Evolutionary conservation across 2,113 vertebrate species (phyloP), one percentile per base, ranked within the genome.

Genomic region (Eptesicus fuscus): DNA sequence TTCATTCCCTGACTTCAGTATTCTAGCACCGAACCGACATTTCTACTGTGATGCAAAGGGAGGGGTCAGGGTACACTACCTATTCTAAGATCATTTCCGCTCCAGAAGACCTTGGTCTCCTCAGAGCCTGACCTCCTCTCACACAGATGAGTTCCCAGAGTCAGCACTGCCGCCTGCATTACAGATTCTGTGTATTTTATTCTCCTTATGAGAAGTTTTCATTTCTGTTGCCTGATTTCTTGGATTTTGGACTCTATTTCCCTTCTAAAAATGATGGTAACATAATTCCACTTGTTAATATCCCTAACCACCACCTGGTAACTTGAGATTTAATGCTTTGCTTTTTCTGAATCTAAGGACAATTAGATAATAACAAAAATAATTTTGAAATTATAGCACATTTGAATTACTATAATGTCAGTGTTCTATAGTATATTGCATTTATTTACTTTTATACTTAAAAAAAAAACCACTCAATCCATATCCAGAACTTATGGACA

Each of bases 51-150:
- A 79, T 9, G n/a, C 3, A n/a, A 20, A n/a, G 9, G 4, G 10
- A 30, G 7, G 4, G 5, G 0, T n/a, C 0, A 13, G 2, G 3
- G 16, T 37, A 5, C 22, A 18, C 53, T 28, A 14, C 35, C 1
- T 61, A 6, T 47, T 82, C 86, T 77, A 56, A 71, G 17, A 35
- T 37, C 16, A 9, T 70, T 49, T 92, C 8, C 65, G 8, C 4
- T 59, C 1, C 59, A 3, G 17, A 28, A 70, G 13, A 42, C 20
- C 7, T 22, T 11, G 35, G 32, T 1, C 14, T 92, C 9, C 17
- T 25, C 0, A 37, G 30, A 44, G 47, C 4, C 11, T 63, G 35
- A 10, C 32, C 14, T 69, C n/a, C 13, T 70, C 6, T 67, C 28
- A 9, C 7, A 65, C 25, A 42, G 13, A 82, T 18, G 1, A 35